Conservation (phyloP, 1,140 invertebrate species). For the Caenorhabditis tropicalis region DNA sequence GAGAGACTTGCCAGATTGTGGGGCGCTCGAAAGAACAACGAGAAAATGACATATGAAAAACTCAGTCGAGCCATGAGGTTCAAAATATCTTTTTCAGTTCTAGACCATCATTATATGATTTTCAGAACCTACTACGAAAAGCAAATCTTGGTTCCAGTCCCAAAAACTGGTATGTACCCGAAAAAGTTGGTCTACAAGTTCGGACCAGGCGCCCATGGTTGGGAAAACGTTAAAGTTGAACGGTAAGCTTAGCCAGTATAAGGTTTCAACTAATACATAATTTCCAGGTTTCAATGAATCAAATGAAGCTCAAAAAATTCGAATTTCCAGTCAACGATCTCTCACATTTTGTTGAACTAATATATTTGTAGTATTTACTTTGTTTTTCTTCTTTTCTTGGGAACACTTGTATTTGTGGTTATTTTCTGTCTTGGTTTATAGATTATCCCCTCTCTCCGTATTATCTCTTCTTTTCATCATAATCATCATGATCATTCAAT, state of each 20-base stretch:
- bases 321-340: neutral
- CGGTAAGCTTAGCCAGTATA: neutral
- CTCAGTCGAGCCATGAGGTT: constrained; percentile 89
- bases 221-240: constrained; percentile 49
- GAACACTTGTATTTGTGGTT: neutral
- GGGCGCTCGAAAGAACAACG: constrained; percentile 85
- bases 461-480: neutral
- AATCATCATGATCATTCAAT: constrained; percentile 28
- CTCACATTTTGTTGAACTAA: neutral
- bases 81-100: constrained; percentile 34
- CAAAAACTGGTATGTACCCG: constrained; percentile 75
- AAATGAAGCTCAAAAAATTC: neutral
- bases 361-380: neutral
- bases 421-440: neutral
- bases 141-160: constrained; percentile 74
- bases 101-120: neutral
- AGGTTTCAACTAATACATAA: neutral
- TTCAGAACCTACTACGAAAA: constrained; percentile 75
- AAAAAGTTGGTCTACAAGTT: constrained; percentile 76
- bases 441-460: no score
- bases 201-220: constrained; percentile 72
- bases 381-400: no score
- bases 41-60: constrained; percentile 91
- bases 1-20: constrained; percentile 87
- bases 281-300: neutral